A percentile compares a stretch with the other conserved stretches of the same genome.
phyloP scores from a whole-genome alignment of 2,797 vertebrate species.

The Sebastes elongatus region DNA sequence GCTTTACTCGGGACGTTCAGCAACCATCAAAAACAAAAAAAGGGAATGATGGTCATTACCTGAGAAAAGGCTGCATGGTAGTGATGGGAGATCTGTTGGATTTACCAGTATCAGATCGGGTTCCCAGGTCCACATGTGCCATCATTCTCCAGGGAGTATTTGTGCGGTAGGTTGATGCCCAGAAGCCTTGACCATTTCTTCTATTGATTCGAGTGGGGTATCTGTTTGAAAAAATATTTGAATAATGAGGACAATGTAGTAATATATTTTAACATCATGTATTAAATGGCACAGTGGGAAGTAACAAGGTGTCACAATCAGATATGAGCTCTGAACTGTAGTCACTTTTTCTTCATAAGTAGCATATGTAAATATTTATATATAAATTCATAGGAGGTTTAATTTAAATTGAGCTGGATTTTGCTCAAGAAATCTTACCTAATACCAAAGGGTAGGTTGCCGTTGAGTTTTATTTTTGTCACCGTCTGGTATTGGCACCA shows the following conservation, averaged over 20 bases:
- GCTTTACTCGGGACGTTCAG: too few relatives aligned
- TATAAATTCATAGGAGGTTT: not conserved
- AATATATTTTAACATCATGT: not conserved
- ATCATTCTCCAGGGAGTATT: accelerated
- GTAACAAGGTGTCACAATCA: not conserved
- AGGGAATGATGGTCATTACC: slow-evolving; percentile 5
- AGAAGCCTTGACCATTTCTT: not conserved
- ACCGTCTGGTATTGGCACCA: not conserved
- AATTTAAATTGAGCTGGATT: not conserved
- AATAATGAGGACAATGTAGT: not conserved
- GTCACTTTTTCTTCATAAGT: not conserved
- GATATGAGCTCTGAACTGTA: not conserved
- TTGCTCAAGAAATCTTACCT: slow-evolving; percentile 1
- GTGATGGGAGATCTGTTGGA: slow-evolving; percentile 50
- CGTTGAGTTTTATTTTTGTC: not conserved
- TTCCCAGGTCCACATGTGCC: slow-evolving; percentile 59
- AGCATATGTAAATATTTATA: not conserved
- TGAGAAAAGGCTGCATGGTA: slow-evolving; percentile 21
- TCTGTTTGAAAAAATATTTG: not conserved
- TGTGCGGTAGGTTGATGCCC: too few relatives aligned
- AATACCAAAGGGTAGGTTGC: slow-evolving; percentile 11
- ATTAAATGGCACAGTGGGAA: not conserved
- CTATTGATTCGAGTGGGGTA: not conserved
- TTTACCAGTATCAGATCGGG: slow-evolving; percentile 51
- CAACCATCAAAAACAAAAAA: not conserved